These are phyloP conservation scores for Apotomis betuletana DNA, from an alignment of 2,888 invertebrate species.

Conservation along the genomic window DNA sequence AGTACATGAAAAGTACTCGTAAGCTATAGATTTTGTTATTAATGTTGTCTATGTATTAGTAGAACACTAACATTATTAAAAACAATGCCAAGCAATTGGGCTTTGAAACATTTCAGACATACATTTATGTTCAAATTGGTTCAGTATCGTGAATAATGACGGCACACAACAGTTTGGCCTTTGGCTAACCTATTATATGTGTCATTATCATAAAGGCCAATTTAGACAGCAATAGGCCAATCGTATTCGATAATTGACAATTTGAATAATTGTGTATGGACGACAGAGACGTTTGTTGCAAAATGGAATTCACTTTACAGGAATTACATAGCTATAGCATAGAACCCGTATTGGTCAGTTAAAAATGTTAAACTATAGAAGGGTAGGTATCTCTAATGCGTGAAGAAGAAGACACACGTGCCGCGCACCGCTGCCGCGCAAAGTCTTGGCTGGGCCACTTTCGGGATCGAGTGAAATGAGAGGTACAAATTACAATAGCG, in stretches of 20 bases:
- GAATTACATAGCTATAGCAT: not conserved
- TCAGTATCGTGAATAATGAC: conserved; percentile 21
- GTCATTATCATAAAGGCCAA: conserved; percentile 35
- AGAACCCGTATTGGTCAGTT: no score
- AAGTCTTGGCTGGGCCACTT: no score
- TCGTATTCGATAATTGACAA: conserved; percentile 16
- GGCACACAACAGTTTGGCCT: conserved; percentile 28
- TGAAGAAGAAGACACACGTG: no score
- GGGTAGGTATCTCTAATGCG: no score
- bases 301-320: not conserved
- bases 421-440: no score
- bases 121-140: conserved; percentile 34
- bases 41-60: no score
- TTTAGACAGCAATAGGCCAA: conserved; percentile 28
- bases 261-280: conserved; percentile 8
- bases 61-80: not conserved
- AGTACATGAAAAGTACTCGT: no score
- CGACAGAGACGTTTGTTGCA: not conserved
- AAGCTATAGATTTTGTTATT: no score
- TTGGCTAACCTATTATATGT: conserved; percentile 33
- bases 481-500: no score
- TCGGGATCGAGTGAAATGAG: no score
- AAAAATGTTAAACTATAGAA: no score
- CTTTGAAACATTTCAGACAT: conserved; percentile 21
- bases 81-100: conserved; percentile 21